These are phyloP conservation scores for Aplochiton taeniatus DNA, from an alignment of 2,797 vertebrate species.

Conservation along the genomic window DNA sequence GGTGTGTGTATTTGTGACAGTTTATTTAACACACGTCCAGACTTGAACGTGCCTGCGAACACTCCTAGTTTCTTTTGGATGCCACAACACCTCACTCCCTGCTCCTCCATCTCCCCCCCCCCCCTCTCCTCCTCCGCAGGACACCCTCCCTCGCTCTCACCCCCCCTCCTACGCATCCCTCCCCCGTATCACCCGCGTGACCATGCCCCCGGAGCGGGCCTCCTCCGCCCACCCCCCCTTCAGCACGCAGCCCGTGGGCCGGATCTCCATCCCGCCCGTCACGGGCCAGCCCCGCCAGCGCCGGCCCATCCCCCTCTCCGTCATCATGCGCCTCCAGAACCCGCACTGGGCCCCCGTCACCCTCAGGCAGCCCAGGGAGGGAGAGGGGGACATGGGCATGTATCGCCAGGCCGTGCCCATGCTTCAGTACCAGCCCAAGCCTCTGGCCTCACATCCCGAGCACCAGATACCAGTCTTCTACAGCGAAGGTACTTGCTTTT, in stretches of 20 bases:
- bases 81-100: no score
- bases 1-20: no score
- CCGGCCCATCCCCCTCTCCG: conserved; percentile 85
- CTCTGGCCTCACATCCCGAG: conserved; percentile 50
- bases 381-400: conserved; percentile 50
- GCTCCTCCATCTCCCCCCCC: background rate
- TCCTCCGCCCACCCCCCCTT: conserved; percentile 66
- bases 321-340: conserved; percentile 90
- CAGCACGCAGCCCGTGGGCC: conserved; percentile 78
- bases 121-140: conserved; percentile 50
- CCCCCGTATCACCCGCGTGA: conserved; percentile 56
- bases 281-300: conserved; percentile 57
- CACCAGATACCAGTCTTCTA: conserved; percentile 49
- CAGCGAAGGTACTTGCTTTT: conserved; percentile 63
- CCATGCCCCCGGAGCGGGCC: conserved; percentile 64
- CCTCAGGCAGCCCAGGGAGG: conserved; percentile 28
- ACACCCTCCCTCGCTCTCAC: conserved; percentile 48
- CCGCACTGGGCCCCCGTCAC: conserved; percentile 70
- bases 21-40: no score
- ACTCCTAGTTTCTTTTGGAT: no score
- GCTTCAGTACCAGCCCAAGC: conserved; percentile 23
- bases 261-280: conserved; percentile 84
- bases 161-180: conserved; percentile 54
- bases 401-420: conserved; percentile 10
- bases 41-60: no score